Evolutionary conservation across 2,797 vertebrate genomes (phyloP).

Genomic region (Nothura maculosa): DNA sequence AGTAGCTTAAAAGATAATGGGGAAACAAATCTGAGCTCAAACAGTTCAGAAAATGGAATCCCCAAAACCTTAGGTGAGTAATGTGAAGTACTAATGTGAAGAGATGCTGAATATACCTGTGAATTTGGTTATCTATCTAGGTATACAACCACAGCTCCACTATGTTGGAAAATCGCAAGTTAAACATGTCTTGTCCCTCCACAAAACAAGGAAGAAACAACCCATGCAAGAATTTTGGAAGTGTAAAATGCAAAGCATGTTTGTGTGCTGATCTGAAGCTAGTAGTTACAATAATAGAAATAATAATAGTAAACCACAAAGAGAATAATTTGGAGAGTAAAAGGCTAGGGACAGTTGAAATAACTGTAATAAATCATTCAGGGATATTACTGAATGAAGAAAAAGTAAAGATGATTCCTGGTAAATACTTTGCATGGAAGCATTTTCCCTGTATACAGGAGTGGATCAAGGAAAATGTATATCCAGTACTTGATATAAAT

Average conservation of each 20-base stretch:
- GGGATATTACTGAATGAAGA: constrained; percentile 1
- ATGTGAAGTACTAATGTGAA: background rate
- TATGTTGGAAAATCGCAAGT: background rate
- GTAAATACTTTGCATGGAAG: background rate
- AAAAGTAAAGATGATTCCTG: constrained; percentile 26
- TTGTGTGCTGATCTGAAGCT: background rate
- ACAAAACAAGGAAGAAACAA: constrained; percentile 6
- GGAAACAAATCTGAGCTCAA: background rate
- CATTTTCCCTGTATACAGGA: background rate
- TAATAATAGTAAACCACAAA: constrained; percentile 42
- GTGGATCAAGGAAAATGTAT: background rate
- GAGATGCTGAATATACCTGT: background rate
- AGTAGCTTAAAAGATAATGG: background rate
- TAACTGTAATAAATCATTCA: constrained; percentile 63
- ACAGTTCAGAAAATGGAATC: background rate
- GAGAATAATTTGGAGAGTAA: constrained; percentile 23
- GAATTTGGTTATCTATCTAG: background rate
- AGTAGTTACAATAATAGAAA: constrained; percentile 28
- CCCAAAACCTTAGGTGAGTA: background rate
- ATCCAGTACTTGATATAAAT: background rate
- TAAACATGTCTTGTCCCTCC: background rate
- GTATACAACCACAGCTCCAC: background rate
- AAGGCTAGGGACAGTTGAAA: constrained; percentile 43
- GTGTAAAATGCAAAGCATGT: constrained; percentile 28
- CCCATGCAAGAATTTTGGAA: background rate